A percentile compares a stretch with the other conserved stretches of the same genome.
Conservation (phyloP, 2,888 invertebrate species). For the Hemithea aestivaria region DNA sequence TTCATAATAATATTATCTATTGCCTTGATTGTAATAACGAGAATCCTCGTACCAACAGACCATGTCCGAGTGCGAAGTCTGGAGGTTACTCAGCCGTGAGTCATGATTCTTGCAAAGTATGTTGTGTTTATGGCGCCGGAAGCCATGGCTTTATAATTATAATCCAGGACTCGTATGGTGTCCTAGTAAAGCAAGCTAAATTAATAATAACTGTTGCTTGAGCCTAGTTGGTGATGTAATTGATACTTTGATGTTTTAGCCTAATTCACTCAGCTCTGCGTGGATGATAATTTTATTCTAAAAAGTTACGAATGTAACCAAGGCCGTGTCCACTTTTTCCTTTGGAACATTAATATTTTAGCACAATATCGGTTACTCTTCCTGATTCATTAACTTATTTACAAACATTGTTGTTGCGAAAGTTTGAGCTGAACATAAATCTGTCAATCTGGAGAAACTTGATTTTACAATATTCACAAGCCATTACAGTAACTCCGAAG, state of each 20-base stretch:
- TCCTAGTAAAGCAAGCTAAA: constrained; percentile 6
- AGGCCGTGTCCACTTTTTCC: too few relatives aligned
- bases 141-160: constrained; percentile 27
- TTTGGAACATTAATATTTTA: too few relatives aligned
- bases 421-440: too few relatives aligned
- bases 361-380: too few relatives aligned
- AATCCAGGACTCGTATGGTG: constrained; percentile 20
- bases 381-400: too few relatives aligned
- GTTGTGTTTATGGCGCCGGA: constrained; percentile 55
- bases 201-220: not conserved
- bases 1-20: constrained; percentile 26
- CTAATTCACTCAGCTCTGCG: too few relatives aligned
- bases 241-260: too few relatives aligned
- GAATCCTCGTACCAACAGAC: constrained; percentile 15
- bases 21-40: constrained; percentile 21
- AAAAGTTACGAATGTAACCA: too few relatives aligned
- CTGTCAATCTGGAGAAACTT: not conserved
- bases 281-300: too few relatives aligned
- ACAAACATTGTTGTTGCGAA: too few relatives aligned
- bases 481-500: constrained; percentile 28
- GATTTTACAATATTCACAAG: constrained; percentile 17
- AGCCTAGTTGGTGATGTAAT: too few relatives aligned
- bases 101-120: constrained; percentile 47
- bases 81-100: constrained; percentile 52
- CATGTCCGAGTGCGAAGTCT: constrained; percentile 32